Conservation (phyloP, 2,113 vertebrate species). For the Baryphthengus martii region DNA sequence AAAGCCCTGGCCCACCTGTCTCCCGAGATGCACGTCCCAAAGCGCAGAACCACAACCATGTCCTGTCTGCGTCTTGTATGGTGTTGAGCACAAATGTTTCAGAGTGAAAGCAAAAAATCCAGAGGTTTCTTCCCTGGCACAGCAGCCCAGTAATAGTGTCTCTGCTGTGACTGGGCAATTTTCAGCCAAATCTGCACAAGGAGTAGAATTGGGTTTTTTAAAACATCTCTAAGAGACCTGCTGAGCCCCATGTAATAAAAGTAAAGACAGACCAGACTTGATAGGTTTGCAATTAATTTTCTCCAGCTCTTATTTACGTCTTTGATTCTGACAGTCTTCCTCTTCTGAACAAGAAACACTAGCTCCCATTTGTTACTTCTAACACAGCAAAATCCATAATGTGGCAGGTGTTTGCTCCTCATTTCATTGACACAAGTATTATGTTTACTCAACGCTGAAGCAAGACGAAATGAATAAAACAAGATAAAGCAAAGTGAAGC, state of each 20-base stretch:
- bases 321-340: conserved; percentile 14
- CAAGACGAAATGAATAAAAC: not conserved
- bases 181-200: not conserved
- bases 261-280: not conserved
- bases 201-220: not conserved
- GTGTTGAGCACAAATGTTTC: not conserved
- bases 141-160: not conserved
- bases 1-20: not conserved
- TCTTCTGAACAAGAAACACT: not conserved
- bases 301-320: conserved; percentile 6
- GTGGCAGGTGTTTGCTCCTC: conserved; percentile 13
- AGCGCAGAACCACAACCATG: not conserved
- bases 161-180: not conserved
- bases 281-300: conserved; percentile 34
- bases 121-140: not conserved
- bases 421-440: conserved; percentile 19
- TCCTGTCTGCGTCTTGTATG: not conserved
- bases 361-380: not conserved
- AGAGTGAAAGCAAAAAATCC: not conserved
- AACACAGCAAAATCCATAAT: not conserved
- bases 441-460: conserved; percentile 8
- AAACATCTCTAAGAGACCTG: not conserved
- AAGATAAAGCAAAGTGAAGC: not conserved
- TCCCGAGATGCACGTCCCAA: not conserved
- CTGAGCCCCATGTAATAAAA: not conserved